Evolutionary conservation across 2,888 invertebrate genomes (phyloP).

Genomic region (Tenthredo amoena): DNA sequence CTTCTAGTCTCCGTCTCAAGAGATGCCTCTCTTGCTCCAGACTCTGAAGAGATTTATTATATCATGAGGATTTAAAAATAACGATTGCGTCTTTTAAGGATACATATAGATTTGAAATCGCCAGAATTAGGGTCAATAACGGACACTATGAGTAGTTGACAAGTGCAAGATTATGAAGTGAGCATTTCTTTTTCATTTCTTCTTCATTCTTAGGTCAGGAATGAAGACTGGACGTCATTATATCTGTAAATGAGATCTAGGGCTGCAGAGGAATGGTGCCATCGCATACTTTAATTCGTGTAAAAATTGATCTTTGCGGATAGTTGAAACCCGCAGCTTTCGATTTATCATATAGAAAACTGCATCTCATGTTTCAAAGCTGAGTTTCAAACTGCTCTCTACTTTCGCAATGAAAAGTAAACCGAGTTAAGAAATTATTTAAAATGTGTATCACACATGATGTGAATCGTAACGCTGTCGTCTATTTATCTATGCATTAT

Average conservation of each 20-base stretch:
- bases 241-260: constrained; percentile 22
- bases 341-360: constrained; percentile 48
- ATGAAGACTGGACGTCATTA: background rate
- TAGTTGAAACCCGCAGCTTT: background rate
- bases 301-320: constrained; percentile 30
- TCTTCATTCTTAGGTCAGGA: background rate
- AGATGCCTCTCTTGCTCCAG: constrained; percentile 96
- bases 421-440: constrained; percentile 41
- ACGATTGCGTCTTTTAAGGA: background rate
- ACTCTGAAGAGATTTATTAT: constrained; percentile 82
- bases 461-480: background rate
- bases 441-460: constrained; percentile 9
- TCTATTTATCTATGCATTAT: background rate
- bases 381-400: constrained; percentile 45
- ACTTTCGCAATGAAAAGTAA: constrained; percentile 47
- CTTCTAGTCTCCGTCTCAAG: constrained; percentile 90
- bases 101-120: constrained; percentile 36
- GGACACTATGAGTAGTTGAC: background rate
- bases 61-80: background rate
- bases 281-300: background rate
- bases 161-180: background rate
- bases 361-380: constrained; percentile 50
- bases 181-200: background rate
- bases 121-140: constrained; percentile 25
- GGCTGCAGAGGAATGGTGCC: background rate